Percentiles rank a stretch among this genome's conserved stretches.
These are phyloP conservation scores for Hemibagrus guttatus DNA, from an alignment of 2,797 vertebrate genomes.

Conservation along the genomic window DNA sequence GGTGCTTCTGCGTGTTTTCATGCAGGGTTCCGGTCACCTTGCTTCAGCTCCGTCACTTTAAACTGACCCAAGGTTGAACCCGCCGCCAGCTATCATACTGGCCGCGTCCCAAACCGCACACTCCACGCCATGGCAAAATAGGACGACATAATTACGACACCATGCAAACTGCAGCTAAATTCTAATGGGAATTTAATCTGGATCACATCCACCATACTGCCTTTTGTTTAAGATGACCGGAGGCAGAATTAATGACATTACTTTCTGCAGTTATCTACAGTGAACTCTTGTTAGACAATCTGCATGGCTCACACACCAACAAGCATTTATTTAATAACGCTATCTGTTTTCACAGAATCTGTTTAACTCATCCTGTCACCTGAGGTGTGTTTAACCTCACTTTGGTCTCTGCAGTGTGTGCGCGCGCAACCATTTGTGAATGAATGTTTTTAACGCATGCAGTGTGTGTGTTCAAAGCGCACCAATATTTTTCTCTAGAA, in stretches of 20 bases:
- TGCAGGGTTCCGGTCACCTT: constrained; percentile 69
- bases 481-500: background rate
- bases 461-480: background rate
- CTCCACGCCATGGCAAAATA: background rate
- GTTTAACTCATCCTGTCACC: background rate
- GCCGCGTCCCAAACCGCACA: constrained; percentile 25
- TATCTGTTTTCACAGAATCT: background rate
- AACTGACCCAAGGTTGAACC: constrained; percentile 87
- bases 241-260: background rate
- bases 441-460: no score
- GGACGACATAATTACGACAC: background rate
- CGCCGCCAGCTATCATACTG: constrained; percentile 65
- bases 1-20: constrained; percentile 70
- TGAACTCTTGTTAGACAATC: background rate
- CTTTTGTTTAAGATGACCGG: background rate
- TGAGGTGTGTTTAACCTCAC: background rate
- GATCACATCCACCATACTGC: no score
- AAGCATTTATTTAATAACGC: background rate
- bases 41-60: constrained; percentile 61
- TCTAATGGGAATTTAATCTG: background rate
- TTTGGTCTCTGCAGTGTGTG: background rate
- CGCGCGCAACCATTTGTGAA: background rate
- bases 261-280: background rate
- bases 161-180: background rate
- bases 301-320: no score